Conservation (phyloP, 2,888 invertebrate species). For the Apamea crenata region DNA sequence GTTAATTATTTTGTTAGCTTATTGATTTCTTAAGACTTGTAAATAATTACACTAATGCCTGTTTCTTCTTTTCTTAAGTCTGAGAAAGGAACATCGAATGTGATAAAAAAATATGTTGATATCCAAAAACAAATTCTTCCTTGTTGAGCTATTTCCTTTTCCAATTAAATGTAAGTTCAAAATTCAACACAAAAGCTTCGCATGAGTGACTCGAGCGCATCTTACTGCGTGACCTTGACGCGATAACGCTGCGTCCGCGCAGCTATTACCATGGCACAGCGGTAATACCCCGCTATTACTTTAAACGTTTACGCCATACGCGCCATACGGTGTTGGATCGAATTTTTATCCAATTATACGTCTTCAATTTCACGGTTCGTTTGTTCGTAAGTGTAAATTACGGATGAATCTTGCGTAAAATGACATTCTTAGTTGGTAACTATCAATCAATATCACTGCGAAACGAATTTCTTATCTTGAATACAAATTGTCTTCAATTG, state of each 20-base stretch:
- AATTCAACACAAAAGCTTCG: conserved; percentile 41
- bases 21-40: conserved; percentile 42
- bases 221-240: conserved; percentile 73
- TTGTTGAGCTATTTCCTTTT: background rate
- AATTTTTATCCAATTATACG: conserved; percentile 69
- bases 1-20: conserved; percentile 64
- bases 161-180: conserved; percentile 10
- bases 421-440: conserved; percentile 44
- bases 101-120: background rate
- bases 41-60: background rate
- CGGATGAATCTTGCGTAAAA: conserved; percentile 56
- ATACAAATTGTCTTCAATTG: conserved; percentile 45
- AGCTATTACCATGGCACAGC: conserved; percentile 63
- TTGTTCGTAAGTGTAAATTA: conserved; percentile 60
- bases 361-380: conserved; percentile 67
- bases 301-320: conserved; percentile 67
- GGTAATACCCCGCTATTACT: conserved; percentile 70
- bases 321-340: conserved; percentile 51
- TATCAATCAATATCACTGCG: conserved; percentile 54
- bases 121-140: background rate
- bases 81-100: background rate
- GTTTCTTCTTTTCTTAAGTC: background rate
- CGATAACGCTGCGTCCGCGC: conserved; percentile 67
- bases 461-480: conserved; percentile 54
- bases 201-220: conserved; percentile 66